Evolutionary conservation across 2,797 vertebrate species (phyloP), one percentile per base, ranked within the genome.

Genomic region (Parauchenoglanis ngamensis): DNA sequence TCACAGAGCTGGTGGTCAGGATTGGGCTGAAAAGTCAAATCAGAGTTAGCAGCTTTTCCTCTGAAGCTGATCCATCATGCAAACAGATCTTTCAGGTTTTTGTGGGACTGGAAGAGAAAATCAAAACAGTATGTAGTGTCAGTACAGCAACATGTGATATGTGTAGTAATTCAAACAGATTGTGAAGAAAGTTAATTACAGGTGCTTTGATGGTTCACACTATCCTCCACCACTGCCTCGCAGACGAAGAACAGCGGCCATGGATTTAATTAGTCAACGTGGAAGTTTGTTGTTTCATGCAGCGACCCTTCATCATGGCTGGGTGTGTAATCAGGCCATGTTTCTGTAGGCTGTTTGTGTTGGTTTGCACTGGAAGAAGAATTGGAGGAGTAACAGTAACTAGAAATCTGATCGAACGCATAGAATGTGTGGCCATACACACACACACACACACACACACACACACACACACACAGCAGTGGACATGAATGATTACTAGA

Each of bases 221-320:
- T 31, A 28, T 84, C 49, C 31, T 54, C 40, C 23, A 79, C 25
- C 84, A 3, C 76, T 4, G 21, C 61, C 2, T 44, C 35, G 5
- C 11, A 56, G 70, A 70, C 63, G 78, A 68, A 44, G 77, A 68
- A 56, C 59, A 61, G 86, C 85, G n/a, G 40, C 56, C 65, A 63
- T 78, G 77, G 73, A 67, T 88, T 93, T 91, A 92, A 93, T 92
- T 93, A 93, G 92, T 86, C 90, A 91, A 87, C 84, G 65, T 56
- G 73, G 46, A 1, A 90, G 91, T 93, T 94, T 94, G 91, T 94
- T 94, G 91, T 92, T 94, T 67, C 86, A 90, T 76, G 87, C 88
- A 87, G 78, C 79, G 79, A 83, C 77, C 89, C 90, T 94, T 75
- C 88, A 92, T 94, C 91, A 92, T 88, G 84, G 78, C 80, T 90